These are phyloP conservation scores for Eilema sororculum DNA, from an alignment of 2,888 invertebrate genomes.

Conservation along the genomic window DNA sequence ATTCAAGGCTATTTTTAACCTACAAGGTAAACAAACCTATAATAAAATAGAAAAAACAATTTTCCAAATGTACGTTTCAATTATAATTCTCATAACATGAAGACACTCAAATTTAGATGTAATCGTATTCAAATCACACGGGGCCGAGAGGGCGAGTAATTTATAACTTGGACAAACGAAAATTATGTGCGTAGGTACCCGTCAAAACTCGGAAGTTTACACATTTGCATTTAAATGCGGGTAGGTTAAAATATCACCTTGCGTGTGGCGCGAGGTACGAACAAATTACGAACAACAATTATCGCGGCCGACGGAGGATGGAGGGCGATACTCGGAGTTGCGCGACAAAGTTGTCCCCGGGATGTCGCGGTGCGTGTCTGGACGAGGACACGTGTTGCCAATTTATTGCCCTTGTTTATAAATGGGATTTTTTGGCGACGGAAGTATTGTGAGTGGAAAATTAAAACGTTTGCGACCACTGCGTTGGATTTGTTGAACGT, in stretches of 20 bases:
- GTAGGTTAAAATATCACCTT: conserved; percentile 80
- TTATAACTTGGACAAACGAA: conserved; percentile 77
- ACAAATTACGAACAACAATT: conserved; percentile 82
- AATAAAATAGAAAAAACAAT: background rate
- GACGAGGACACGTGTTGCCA: conserved; percentile 50
- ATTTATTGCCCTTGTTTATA: conserved; percentile 56
- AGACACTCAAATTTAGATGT: conserved; percentile 71
- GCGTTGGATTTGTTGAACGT: background rate
- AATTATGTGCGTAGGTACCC: conserved; percentile 78
- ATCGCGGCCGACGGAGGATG: conserved; percentile 58
- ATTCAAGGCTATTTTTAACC: background rate
- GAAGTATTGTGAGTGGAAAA: conserved; percentile 6
- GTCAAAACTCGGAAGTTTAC: conserved; percentile 73
- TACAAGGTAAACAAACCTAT: background rate
- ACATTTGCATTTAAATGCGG: conserved; percentile 83
- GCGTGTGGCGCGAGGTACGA: conserved; percentile 57
- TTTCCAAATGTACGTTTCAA: conserved; percentile 34
- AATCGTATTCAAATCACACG: conserved; percentile 72
- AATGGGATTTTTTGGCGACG: conserved; percentile 36
- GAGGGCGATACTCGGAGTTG: conserved; percentile 27
- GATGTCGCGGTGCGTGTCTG: conserved; percentile 38
- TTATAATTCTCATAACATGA: conserved; percentile 49
- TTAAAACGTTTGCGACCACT: conserved; percentile 11
- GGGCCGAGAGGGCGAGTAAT: conserved; percentile 63
- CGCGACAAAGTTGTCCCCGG: conserved; percentile 56